phyloP scores from a whole-genome alignment of 1,140 invertebrate species.

The Nixonia krombeini region DNA sequence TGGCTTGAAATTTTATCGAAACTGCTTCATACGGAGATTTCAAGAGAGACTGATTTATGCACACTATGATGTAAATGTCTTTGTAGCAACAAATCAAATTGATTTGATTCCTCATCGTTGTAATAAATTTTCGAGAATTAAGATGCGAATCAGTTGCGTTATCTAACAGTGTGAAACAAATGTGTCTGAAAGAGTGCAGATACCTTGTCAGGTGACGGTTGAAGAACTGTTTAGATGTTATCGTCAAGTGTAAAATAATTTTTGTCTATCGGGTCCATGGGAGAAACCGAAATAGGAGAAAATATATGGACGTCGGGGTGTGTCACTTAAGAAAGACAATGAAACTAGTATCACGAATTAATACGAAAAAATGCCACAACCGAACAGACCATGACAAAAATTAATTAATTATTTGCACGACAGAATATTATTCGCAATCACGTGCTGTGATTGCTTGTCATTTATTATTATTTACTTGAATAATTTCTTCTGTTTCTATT shows the following conservation, averaged over 20 bases:
- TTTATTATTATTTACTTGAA: too few relatives aligned
- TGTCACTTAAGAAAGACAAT: background rate
- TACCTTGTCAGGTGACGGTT: constrained; percentile 1
- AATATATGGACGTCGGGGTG: background rate
- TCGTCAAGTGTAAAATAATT: constrained; percentile 5
- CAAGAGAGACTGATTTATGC: background rate
- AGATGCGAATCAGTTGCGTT: background rate
- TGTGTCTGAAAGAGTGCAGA: background rate
- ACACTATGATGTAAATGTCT: background rate
- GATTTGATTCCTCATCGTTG: background rate
- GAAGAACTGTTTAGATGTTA: constrained; percentile 27
- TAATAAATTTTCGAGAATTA: background rate
- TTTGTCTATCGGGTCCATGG: constrained; percentile 7
- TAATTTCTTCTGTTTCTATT: too few relatives aligned
- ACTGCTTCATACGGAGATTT: constrained; percentile 9
- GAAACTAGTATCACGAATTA: background rate
- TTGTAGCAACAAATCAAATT: background rate
- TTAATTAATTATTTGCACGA: too few relatives aligned
- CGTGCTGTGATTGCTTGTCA: too few relatives aligned
- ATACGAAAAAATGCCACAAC: too few relatives aligned
- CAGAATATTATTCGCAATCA: too few relatives aligned
- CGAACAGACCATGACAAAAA: too few relatives aligned
- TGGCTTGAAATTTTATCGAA: background rate
- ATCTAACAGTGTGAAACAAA: background rate
- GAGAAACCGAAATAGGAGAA: background rate